Conservation (phyloP, 2,113 vertebrate genomes). For the Hemicordylus capensis region DNA sequence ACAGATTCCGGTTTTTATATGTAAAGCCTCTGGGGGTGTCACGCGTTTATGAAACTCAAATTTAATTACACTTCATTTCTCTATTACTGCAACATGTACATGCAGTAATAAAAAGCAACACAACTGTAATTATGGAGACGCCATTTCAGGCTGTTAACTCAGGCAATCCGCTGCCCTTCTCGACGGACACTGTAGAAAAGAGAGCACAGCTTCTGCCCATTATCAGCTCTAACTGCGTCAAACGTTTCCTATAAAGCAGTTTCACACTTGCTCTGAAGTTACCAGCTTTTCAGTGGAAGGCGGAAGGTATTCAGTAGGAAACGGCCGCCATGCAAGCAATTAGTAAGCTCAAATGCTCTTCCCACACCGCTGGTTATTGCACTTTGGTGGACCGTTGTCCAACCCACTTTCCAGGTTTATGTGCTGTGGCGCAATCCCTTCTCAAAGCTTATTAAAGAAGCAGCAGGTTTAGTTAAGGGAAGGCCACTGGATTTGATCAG, state of each 20-base stretch:
- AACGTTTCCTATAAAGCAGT: neutral
- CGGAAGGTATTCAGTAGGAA: neutral
- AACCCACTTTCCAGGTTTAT: neutral
- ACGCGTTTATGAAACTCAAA: conserved; percentile 13
- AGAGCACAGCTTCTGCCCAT: neutral
- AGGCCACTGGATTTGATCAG: neutral
- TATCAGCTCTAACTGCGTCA: neutral
- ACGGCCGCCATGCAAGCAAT: neutral
- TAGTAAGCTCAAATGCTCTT: neutral
- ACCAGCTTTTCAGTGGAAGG: neutral
- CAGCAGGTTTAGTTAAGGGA: neutral
- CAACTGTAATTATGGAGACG: neutral
- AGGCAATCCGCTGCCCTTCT: fast-evolving
- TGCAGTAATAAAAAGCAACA: conserved; percentile 1
- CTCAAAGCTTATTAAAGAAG: too few species aligned
- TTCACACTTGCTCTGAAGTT: neutral
- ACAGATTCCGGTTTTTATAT: conserved; percentile 23
- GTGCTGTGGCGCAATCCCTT: neutral
- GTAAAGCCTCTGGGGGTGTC: conserved; percentile 6
- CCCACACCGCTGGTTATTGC: neutral
- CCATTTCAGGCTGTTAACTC: neutral
- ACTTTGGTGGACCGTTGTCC: too few species aligned
- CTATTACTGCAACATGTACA: conserved; percentile 12
- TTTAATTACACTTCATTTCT: conserved; percentile 11
- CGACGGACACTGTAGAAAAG: fast-evolving